A percentile compares a stretch with the other conserved stretches of the same genome.
Conservation (phyloP, 2,113 vertebrate species). For the Actenoides hombroni region DNA sequence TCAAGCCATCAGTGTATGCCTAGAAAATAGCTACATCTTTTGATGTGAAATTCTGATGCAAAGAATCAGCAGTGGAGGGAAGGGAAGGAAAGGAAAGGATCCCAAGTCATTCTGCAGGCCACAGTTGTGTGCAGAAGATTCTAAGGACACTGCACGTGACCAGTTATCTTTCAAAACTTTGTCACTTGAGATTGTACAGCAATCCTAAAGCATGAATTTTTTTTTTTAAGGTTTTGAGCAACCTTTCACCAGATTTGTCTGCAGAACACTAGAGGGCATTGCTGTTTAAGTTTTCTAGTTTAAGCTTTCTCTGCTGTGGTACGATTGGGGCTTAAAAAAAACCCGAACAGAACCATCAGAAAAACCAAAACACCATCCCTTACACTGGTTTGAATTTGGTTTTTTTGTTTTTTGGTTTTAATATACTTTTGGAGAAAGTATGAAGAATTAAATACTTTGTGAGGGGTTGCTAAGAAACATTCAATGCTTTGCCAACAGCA, state of each 20-base stretch:
- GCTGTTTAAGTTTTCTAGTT: background rate
- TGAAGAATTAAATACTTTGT: background rate
- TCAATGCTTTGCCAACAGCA: background rate
- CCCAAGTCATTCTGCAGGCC: background rate
- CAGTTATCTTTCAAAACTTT: background rate
- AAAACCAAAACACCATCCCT: background rate
- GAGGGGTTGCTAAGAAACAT: background rate
- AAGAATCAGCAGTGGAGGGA: background rate
- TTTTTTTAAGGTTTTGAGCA: background rate
- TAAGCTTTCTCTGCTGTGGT: background rate
- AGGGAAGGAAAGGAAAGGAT: background rate
- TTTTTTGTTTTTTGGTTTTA: background rate
- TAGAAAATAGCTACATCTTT: background rate
- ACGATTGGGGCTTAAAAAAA: background rate
- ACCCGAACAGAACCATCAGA: too few relatives aligned
- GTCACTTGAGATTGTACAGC: background rate
- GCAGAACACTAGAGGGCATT: constrained; percentile 56
- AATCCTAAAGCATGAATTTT: background rate
- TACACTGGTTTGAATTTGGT: background rate
- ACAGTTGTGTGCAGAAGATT: background rate
- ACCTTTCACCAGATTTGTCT: background rate
- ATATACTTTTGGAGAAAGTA: background rate
- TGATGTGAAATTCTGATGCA: background rate
- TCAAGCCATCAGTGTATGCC: background rate
- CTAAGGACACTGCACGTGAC: background rate